Conservation (phyloP, 2,888 invertebrate genomes). For the Sussaba pulchella region DNA sequence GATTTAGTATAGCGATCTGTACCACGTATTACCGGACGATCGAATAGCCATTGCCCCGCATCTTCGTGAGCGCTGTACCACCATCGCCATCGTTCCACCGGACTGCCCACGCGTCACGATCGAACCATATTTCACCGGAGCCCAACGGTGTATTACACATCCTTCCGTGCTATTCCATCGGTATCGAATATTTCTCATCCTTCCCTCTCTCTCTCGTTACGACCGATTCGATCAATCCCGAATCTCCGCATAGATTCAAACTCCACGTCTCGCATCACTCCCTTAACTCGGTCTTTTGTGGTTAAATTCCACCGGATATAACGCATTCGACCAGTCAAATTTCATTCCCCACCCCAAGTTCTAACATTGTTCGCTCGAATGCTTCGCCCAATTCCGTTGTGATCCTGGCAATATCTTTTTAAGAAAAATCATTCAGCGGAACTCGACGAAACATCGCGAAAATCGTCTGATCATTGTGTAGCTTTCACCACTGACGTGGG, state of each 20-base stretch:
- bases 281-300: neutral
- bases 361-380: neutral
- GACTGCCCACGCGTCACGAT: conserved; percentile 34
- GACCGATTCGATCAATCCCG: conserved; percentile 6
- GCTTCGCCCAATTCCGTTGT: neutral
- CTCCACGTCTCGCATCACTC: conserved; percentile 14
- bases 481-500: conserved; percentile 57
- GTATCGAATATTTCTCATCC: conserved; percentile 20
- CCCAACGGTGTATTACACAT: conserved; percentile 4
- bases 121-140: conserved; percentile 42
- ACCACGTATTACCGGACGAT: neutral
- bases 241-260: conserved; percentile 40
- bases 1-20: conserved; percentile 8
- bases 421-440: neutral
- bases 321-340: neutral
- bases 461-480: conserved; percentile 49
- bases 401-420: neutral
- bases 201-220: conserved; percentile 7
- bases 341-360: neutral
- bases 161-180: conserved; percentile 21
- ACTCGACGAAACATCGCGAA: neutral
- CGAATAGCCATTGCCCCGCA: neutral
- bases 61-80: conserved; percentile 28
- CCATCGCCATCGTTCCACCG: neutral
- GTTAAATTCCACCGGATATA: too few species aligned